Evolutionary conservation across 23 tunicate genomes (phyloP).

Genomic region (Trididemnum clinides): DNA sequence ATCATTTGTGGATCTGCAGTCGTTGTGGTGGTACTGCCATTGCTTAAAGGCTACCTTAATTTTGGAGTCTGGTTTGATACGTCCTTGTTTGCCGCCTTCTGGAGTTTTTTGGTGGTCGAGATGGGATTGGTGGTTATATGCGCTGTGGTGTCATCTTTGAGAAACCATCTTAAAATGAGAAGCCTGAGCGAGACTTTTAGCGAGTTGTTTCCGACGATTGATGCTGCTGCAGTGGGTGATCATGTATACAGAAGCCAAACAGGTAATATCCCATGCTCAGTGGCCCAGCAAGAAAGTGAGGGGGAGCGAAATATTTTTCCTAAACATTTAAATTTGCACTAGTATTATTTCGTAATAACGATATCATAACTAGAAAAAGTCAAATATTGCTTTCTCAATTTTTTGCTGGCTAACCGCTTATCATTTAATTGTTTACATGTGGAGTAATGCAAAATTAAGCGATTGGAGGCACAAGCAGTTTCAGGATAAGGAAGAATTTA

Average conservation of each 20-base stretch:
- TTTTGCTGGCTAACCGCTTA: too few species aligned
- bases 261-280: too few species aligned
- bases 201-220: slow-evolving; percentile 51
- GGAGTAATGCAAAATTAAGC: too few species aligned
- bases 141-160: slow-evolving; percentile 29
- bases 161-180: neutral
- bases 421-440: too few species aligned
- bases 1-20: neutral
- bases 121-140: slow-evolving; percentile 14
- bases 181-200: neutral
- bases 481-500: too few species aligned
- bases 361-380: too few species aligned
- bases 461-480: too few species aligned
- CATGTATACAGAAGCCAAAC: slow-evolving; percentile 35
- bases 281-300: too few species aligned
- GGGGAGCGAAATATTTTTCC: too few species aligned
- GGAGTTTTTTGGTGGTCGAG: slow-evolving; percentile 53
- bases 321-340: too few species aligned
- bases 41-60: slow-evolving; percentile 13
- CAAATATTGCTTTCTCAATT: too few species aligned
- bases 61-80: slow-evolving; percentile 60
- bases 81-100: slow-evolving; percentile 38
- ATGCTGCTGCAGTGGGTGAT: slow-evolving; percentile 51
- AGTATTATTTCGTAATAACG: too few species aligned
- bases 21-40: slow-evolving; percentile 30